Conservation (phyloP, 2,797 vertebrate genomes). For the Sciurus carolinensis region DNA sequence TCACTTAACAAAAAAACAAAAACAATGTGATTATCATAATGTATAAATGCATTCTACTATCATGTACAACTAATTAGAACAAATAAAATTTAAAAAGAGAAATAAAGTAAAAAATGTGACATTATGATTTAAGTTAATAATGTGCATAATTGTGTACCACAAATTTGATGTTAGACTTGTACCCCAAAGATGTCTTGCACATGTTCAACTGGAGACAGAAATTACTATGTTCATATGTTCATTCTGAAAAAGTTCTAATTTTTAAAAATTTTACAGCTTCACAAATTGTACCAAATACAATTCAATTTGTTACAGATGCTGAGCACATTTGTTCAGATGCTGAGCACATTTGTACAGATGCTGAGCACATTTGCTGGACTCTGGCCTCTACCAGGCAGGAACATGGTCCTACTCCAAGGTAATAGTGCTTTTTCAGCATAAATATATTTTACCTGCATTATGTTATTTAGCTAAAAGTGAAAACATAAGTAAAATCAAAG, state of each 20-base stretch:
- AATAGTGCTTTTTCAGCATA: conserved; percentile 90
- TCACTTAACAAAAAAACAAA: neutral
- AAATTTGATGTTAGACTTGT: neutral
- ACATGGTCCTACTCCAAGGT: too few species aligned
- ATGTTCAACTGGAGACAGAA: neutral
- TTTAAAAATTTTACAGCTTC: conserved; percentile 92
- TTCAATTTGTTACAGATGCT: conserved; percentile 90
- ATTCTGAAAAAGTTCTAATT: conserved; percentile 92
- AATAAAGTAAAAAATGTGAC: neutral
- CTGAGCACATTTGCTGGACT: conserved; percentile 83
- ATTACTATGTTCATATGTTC: conserved; percentile 87
- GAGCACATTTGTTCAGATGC: conserved; percentile 90
- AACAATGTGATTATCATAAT: neutral
- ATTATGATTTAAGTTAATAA: neutral
- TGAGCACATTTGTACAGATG: conserved; percentile 90
- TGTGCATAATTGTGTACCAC: neutral
- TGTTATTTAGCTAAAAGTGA: conserved; percentile 92
- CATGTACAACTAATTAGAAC: too few species aligned
- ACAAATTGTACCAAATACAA: conserved; percentile 92
- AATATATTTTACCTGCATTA: conserved; percentile 94
- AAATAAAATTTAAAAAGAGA: too few species aligned
- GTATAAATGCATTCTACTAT: too few species aligned
- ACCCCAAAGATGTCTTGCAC: neutral
- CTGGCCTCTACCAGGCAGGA: too few species aligned
- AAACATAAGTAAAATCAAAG: conserved; percentile 91